phyloP scores from a whole-genome alignment of 2,113 vertebrate genomes.

The Eidolon helvum region DNA sequence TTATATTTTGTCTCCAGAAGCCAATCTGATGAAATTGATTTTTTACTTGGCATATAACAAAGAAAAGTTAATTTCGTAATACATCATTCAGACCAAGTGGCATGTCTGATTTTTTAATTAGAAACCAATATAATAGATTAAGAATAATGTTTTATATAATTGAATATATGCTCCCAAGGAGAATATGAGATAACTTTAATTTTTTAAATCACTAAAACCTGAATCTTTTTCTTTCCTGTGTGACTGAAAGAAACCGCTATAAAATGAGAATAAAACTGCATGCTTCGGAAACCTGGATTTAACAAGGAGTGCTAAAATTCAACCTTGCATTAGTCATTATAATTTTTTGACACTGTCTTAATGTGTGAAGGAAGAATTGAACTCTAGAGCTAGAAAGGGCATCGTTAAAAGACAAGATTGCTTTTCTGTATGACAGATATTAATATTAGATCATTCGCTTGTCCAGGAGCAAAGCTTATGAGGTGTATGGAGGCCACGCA shows the following conservation, averaged over 20 bases:
- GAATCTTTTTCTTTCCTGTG: background rate
- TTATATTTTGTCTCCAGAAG: background rate
- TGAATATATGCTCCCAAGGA: conserved; percentile 31
- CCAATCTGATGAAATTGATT: background rate
- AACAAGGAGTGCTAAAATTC: conserved; percentile 72
- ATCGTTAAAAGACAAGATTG: conserved; percentile 72
- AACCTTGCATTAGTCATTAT: conserved; percentile 74
- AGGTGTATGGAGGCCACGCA: conserved; percentile 2
- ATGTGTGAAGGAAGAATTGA: conserved; percentile 75
- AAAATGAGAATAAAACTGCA: conserved; percentile 55
- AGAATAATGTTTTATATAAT: conserved; percentile 31
- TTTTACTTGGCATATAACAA: conserved; percentile 50
- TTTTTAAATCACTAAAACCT: conserved; percentile 48
- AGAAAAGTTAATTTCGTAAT: conserved; percentile 57
- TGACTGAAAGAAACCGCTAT: conserved; percentile 19
- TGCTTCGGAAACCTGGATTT: conserved; percentile 56
- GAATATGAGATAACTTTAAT: conserved; percentile 45
- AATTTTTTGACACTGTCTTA: conserved; percentile 78
- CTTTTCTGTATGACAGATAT: conserved; percentile 71
- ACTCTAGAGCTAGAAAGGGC: conserved; percentile 72
- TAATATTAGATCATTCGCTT: conserved; percentile 75
- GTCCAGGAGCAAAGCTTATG: conserved; percentile 6
- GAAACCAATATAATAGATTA: background rate
- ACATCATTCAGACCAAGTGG: conserved; percentile 19
- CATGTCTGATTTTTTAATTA: background rate